These are phyloP conservation scores for Rissa tridactyla DNA, from an alignment of 2,113 vertebrate species.

Conservation along the genomic window DNA sequence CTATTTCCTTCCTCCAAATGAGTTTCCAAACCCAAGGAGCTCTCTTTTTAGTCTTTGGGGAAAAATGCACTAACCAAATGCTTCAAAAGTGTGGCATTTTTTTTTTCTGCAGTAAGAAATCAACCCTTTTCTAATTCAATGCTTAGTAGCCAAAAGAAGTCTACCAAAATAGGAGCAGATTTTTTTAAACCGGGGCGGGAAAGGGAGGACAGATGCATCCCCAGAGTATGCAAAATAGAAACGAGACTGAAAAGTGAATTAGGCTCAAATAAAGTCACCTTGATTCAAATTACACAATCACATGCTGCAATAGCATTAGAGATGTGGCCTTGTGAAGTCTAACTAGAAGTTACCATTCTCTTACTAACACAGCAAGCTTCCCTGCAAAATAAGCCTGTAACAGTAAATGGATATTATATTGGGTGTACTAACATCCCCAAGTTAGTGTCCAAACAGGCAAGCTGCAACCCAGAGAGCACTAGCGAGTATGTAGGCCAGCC, in stretches of 20 bases:
- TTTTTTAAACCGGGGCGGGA: background rate
- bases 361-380: background rate
- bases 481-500: background rate
- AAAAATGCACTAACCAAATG: background rate
- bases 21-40: background rate
- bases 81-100: background rate
- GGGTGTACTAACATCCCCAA: background rate
- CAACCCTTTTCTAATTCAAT: background rate
- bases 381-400: background rate
- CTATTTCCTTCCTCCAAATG: background rate
- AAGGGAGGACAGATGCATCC: background rate
- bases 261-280: slow-evolving; percentile 52
- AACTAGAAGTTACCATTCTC: background rate
- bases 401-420: background rate
- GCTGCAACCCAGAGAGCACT: background rate
- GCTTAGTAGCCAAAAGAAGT: background rate
- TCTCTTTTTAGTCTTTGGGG: background rate
- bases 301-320: background rate
- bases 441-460: background rate
- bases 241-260: slow-evolving; percentile 11
- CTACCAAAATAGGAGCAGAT: background rate
- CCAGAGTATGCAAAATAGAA: slow-evolving; percentile 8
- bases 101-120: background rate
- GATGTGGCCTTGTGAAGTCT: background rate
- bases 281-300: background rate